Evolutionary conservation across 2,113 vertebrate genomes (phyloP).

Genomic region (Gracilinanus agilis): DNA sequence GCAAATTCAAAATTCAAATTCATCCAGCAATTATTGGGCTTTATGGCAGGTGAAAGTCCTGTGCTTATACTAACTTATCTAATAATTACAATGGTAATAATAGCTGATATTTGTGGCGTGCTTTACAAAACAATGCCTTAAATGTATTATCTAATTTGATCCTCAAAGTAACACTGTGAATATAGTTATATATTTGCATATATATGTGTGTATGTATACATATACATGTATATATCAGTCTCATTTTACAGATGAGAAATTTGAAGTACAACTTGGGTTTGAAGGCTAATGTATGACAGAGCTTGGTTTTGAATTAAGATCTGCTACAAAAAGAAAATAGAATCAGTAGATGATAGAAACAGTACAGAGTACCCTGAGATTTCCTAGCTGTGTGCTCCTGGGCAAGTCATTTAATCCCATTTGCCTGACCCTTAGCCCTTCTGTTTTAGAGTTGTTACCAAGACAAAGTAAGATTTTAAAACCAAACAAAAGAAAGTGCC

Average conservation of each 20-base stretch:
- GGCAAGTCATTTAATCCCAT: no score
- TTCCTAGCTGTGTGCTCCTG: neutral
- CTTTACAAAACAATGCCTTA: neutral
- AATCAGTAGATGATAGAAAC: neutral
- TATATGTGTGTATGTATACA: no score
- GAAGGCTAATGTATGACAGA: neutral
- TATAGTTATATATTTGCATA: neutral
- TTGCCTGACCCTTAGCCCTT: no score
- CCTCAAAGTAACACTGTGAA: neutral
- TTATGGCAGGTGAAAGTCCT: neutral
- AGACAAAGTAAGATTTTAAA: no score
- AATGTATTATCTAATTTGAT: neutral
- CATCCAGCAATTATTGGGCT: neutral
- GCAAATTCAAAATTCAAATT: neutral
- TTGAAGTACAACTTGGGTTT: neutral
- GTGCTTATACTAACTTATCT: neutral
- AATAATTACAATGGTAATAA: neutral
- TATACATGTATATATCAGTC: neutral
- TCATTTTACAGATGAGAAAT: constrained; percentile 2
- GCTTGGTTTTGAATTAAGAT: neutral
- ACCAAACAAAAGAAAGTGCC: neutral
- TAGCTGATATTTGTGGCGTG: neutral
- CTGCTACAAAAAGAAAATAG: neutral
- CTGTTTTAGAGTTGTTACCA: no score
- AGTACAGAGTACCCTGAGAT: neutral